A percentile compares a stretch with the other conserved stretches of the same genome.
phyloP scores from a whole-genome alignment of 2,113 vertebrate species.

The Tragelaphus strepsiceros region DNA sequence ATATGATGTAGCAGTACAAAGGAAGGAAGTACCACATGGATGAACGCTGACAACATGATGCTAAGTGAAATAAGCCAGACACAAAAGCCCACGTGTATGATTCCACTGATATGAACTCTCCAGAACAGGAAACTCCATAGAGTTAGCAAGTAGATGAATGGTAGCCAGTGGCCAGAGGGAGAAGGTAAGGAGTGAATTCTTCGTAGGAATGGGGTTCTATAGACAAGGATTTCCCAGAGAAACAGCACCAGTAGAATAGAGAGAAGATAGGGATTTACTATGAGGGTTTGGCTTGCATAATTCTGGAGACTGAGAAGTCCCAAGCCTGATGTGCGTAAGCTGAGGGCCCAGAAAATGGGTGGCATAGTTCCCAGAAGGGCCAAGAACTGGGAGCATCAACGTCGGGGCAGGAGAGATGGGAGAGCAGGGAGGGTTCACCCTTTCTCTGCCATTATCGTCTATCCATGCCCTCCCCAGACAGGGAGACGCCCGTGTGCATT shows the following conservation, averaged over 20 bases:
- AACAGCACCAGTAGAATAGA: rapidly evolving
- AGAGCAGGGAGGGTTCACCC: rapidly evolving
- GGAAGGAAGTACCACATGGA: rapidly evolving
- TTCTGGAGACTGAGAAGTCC: rapidly evolving
- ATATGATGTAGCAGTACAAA: background rate
- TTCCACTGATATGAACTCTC: rapidly evolving
- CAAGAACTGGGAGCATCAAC: rapidly evolving
- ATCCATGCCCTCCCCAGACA: rapidly evolving
- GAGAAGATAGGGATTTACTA: background rate
- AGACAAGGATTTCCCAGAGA: background rate
- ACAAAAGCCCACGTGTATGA: rapidly evolving
- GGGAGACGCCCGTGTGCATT: rapidly evolving
- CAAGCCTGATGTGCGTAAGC: rapidly evolving
- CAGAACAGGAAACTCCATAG: background rate
- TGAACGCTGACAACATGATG: rapidly evolving
- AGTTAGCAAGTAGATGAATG: rapidly evolving
- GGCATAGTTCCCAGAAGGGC: background rate
- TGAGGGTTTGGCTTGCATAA: rapidly evolving
- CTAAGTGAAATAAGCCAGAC: background rate
- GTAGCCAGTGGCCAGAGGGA: background rate
- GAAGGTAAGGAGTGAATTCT: too few relatives aligned
- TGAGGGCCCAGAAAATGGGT: rapidly evolving
- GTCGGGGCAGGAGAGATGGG: background rate
- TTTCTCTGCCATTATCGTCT: background rate
- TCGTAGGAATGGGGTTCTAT: rapidly evolving